Percentiles rank a stretch among this genome's conserved stretches.
phyloP scores from a whole-genome alignment of 2,888 invertebrate species.

The Acleris holmiana region DNA sequence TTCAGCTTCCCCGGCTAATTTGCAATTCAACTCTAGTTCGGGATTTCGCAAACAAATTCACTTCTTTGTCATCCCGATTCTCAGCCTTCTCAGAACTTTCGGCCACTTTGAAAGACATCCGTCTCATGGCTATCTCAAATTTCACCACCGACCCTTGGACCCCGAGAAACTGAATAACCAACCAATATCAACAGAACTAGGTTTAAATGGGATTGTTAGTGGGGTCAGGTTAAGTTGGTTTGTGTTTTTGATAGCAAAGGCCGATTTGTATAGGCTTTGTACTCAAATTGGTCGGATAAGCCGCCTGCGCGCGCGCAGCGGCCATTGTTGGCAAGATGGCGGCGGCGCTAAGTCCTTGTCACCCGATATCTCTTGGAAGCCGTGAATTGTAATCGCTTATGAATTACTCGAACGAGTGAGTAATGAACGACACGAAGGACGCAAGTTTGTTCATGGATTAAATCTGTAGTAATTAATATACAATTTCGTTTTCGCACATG shows the following conservation, averaged over 20 bases:
- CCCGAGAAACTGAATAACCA: background rate
- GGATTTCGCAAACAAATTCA: slow-evolving; percentile 8
- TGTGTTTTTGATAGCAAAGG: slow-evolving; percentile 51
- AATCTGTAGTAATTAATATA: background rate
- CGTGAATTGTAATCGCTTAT: background rate
- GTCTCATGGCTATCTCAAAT: slow-evolving; percentile 57
- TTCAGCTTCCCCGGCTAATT: too few relatives aligned
- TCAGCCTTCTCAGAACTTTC: slow-evolving; percentile 34
- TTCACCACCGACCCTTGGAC: slow-evolving; percentile 36
- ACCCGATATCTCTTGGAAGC: slow-evolving; percentile 21
- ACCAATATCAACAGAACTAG: background rate
- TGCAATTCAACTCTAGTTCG: background rate
- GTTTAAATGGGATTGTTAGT: background rate
- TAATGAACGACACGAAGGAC: background rate
- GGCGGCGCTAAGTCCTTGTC: slow-evolving; percentile 29
- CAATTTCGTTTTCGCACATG: too few relatives aligned
- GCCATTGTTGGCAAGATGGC: slow-evolving; percentile 57
- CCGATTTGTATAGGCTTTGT: slow-evolving; percentile 61
- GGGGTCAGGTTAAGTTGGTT: slow-evolving; percentile 21
- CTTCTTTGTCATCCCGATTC: slow-evolving; percentile 11
- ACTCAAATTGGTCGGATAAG: slow-evolving; percentile 68
- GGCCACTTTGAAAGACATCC: slow-evolving; percentile 37
- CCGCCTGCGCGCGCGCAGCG: slow-evolving; percentile 59
- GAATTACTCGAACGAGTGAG: slow-evolving; percentile 1
- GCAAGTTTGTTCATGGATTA: background rate